Evolutionary conservation across 2,888 invertebrate species (phyloP), one percentile per base, ranked within the genome.

Genomic region (Pristionchus japonicus): DNA sequence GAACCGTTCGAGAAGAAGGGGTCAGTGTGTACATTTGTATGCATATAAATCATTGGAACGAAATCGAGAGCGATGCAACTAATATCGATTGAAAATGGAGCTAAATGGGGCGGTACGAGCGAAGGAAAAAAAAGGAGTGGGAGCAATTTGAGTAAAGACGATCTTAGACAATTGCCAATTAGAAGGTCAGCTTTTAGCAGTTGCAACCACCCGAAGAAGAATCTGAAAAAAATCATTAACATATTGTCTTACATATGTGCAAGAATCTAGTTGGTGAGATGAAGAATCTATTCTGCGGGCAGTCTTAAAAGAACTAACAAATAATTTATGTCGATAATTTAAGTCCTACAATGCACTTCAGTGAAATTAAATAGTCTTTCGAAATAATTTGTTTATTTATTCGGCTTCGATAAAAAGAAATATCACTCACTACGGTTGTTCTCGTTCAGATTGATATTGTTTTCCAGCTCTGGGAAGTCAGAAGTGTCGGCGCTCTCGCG

Each of bases 401-500:
- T n/a, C n/a, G n/a, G n/a, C n/a, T n/a, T n/a, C 15, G 2, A 9
- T 31, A 67, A 34, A 34, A 67, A n/a, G 31, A 82, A 49, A 82
- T 11, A 47, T 49, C 17, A 52, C 49, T 83, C 82, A 85, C 85
- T 47, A 47, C 86, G 86, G 23, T 37, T 40, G 47, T 23, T 37
- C 17, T 67, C 67, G 31, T 70, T 70, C 23, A 86, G 37, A 27
- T 77, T 43, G 57, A 87, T 64, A 43, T 74, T 77, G n/a, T 61
- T 64, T 9, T 57, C 80, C 57, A 87, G 27, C 57, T 87, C 87
- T 17, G 87, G 87, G 87, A 87, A 87, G 61, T 87, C 87, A 4
- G 87, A 74, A 27, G 80, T 57, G 61, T 87, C 87, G 34, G 77
- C 80, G 4, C 49, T 27, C 80, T 96, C 96, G 91, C 96, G 95